Conservation (phyloP, 1,140 invertebrate species). For the Archivesica marissinica region DNA sequence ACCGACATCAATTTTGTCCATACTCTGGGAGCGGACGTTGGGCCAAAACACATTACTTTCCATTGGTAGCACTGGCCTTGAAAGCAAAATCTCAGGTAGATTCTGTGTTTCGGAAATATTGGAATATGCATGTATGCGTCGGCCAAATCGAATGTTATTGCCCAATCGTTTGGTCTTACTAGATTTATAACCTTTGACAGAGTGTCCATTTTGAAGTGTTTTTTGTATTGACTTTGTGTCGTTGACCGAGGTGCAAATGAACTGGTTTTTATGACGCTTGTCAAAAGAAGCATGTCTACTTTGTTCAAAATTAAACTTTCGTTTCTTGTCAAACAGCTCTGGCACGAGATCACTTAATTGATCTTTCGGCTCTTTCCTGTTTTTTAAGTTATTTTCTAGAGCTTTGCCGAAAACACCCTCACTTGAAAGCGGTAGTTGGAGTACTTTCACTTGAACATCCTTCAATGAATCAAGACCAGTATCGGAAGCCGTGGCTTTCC, state of each 20-base stretch:
- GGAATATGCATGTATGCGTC: constrained; percentile 68
- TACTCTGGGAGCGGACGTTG: constrained; percentile 30
- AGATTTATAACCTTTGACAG: constrained; percentile 58
- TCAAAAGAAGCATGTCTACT: constrained; percentile 50
- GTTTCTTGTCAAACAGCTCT: constrained; percentile 40
- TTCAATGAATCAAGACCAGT: background rate
- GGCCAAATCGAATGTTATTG: constrained; percentile 54
- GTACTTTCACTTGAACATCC: constrained; percentile 32
- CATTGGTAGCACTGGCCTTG: constrained; percentile 39
- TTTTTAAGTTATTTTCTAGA: constrained; percentile 47
- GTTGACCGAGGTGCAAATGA: background rate
- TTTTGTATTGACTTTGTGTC: constrained; percentile 62
- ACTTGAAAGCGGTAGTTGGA: constrained; percentile 12
- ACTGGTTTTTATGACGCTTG: constrained; percentile 56
- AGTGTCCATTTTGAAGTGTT: constrained; percentile 68
- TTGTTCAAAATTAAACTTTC: constrained; percentile 53
- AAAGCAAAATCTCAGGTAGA: constrained; percentile 59
- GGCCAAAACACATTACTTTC: constrained; percentile 54
- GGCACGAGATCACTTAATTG: constrained; percentile 48
- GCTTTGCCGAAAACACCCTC: constrained; percentile 54
- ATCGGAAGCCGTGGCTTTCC: constrained; percentile 1
- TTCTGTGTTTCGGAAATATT: constrained; percentile 48
- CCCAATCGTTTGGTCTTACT: constrained; percentile 62
- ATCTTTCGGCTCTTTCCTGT: constrained; percentile 57
- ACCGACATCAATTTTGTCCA: constrained; percentile 41